phyloP scores from a whole-genome alignment of 2,888 invertebrate species.

The Drosophila algonquin region DNA sequence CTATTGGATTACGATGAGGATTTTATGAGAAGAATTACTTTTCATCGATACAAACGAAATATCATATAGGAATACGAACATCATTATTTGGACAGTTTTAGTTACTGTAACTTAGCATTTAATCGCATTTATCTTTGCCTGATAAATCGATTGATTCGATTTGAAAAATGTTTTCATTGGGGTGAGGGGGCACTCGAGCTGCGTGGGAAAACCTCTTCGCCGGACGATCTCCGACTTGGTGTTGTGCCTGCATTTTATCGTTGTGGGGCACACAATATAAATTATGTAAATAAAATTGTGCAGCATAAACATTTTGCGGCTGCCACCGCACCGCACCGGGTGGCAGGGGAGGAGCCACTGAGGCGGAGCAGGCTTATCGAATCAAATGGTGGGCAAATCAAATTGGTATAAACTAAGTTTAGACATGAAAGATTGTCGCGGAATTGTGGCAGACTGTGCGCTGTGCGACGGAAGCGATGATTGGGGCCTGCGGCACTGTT shows the following conservation, averaged over 20 bases:
- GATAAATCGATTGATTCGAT: not conserved
- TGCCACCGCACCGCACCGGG: slow-evolving; percentile 4
- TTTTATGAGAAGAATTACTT: no score
- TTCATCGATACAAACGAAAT: no score
- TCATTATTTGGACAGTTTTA: no score
- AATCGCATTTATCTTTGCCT: not conserved
- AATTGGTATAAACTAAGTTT: slow-evolving; percentile 75
- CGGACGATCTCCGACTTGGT: slow-evolving; percentile 13
- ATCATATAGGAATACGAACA: no score
- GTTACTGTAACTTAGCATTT: no score
- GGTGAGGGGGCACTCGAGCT: not conserved
- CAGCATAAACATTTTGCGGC: slow-evolving; percentile 71
- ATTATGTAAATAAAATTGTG: slow-evolving; percentile 79
- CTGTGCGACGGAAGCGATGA: slow-evolving; percentile 40
- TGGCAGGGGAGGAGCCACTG: slow-evolving; percentile 10
- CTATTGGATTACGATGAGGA: no score
- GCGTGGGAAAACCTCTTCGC: not conserved
- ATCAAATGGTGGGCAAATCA: slow-evolving; percentile 75
- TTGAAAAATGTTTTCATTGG: not conserved
- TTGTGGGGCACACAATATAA: slow-evolving; percentile 64
- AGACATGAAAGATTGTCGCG: slow-evolving; percentile 77
- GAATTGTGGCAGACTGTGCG: slow-evolving; percentile 48
- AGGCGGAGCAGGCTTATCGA: slow-evolving; percentile 72
- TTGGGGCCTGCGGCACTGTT: slow-evolving; percentile 32
- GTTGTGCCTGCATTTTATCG: slow-evolving; percentile 35